Base-by-base conservation (phyloP, 2,888 invertebrate genomes). In the Dorcus parallelipipedus region DNA sequence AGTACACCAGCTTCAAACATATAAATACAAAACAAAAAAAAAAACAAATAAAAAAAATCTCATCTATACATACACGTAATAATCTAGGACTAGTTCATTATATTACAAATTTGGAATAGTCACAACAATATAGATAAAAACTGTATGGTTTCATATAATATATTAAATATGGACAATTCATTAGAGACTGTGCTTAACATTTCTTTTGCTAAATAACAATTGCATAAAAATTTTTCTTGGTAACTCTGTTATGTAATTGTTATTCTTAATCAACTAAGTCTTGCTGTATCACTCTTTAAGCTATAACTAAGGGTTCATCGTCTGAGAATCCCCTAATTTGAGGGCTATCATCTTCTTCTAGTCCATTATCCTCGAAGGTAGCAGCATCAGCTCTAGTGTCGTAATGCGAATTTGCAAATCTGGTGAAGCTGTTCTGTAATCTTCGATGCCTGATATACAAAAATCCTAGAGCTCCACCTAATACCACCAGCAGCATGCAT, bases 301-400 rank as follows among this genome's bases (percentile, higher is more conserved):
- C 93, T 76, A 95, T 90, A 69, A 96, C 94, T 67, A 96, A 82
- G 56, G 95, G 95, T 79, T 95, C 96, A 78, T 95, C 95, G 76
- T 95, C 96, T 0, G 94, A 91, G 79, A 95, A 95, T 33, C 94
- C 93, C 74, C 90, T 87, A 73, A 95, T 93, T 66, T 93, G 90
- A 40, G 95, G 95, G 69, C 90, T 88, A 66, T 93, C 92, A 71
- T 92, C 92, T 84, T 81, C 78, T 85, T 91, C 89, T 62, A 89
- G 82, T 61, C 86, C 87, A 67, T 87, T 87, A 65, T 86, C 87
- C 40, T 86, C 85, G 74, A 95, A 91, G 53, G 92, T 92, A 43
- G 95, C 93, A 67, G 93, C 90, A 49, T 92, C 94, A 51, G 93
- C 88, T 65, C 93, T 83, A 53, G 89, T 89, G 80, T 93, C 92